phyloP scores from a whole-genome alignment of 2,888 invertebrate genomes.

The Parnassius smintheus region DNA sequence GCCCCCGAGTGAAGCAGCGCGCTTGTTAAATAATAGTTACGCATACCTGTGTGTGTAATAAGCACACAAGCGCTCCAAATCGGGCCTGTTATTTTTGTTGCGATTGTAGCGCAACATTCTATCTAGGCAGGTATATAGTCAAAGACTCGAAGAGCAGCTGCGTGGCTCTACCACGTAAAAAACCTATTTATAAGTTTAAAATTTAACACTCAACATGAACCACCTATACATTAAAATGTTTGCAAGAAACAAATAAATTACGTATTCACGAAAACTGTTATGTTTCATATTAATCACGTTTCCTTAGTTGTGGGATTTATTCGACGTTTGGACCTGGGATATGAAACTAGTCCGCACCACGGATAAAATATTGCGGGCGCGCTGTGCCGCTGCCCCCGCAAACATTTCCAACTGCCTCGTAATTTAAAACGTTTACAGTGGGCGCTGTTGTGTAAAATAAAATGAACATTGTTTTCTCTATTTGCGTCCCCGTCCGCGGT shows the following conservation, averaged over 20 bases:
- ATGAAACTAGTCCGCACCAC: slow-evolving; percentile 21
- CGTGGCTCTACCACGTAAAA: too few species aligned
- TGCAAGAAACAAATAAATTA: background rate
- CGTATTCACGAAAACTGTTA: background rate
- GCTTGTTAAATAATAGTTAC: too few species aligned
- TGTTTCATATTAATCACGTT: slow-evolving; percentile 1
- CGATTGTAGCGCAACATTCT: too few species aligned
- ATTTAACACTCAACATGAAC: too few species aligned
- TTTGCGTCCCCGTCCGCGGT: slow-evolving; percentile 43
- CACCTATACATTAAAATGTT: too few species aligned
- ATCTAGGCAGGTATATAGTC: too few species aligned
- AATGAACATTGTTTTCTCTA: slow-evolving; percentile 44
- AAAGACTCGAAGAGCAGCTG: too few species aligned
- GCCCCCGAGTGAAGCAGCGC: too few species aligned
- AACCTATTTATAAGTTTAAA: too few species aligned
- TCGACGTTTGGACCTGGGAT: slow-evolving; percentile 5
- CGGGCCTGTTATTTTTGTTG: too few species aligned
- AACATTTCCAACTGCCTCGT: slow-evolving; percentile 34
- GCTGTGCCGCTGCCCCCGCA: slow-evolving; percentile 29
- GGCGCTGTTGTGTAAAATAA: slow-evolving; percentile 40
- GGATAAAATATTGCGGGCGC: slow-evolving; percentile 25
- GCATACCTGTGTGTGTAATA: too few species aligned
- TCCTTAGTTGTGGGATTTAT: slow-evolving; percentile 19
- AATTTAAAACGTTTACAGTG: slow-evolving; percentile 37
- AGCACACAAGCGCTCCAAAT: too few species aligned